Evolutionary conservation across 2,113 vertebrate species (phyloP), one percentile per base, ranked within the genome.

Genomic region (Calyptommatus sinebrachiatus): DNA sequence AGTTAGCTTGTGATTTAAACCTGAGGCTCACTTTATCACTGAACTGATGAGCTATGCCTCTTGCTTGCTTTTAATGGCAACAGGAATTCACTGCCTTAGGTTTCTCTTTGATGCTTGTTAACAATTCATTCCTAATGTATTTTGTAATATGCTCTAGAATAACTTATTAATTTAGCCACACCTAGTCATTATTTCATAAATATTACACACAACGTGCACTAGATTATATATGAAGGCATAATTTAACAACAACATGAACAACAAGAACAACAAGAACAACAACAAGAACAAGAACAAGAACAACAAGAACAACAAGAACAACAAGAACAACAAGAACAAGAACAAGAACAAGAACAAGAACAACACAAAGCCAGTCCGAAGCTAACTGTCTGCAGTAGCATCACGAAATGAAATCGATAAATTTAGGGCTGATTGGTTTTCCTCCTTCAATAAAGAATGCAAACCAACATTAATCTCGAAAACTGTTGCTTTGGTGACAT

Each of bases 141-240:
- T 89, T 91, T 85, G 85, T 87, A 31, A 84, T 91, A 83, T 78
- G 6, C 81, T 85, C 71, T 89, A 82, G 85, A 91, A 83, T 46
- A 88, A 87, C 71, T 88, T 89, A 91, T 89, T 88, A 89, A 85
- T 87, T 83, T 87, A 90, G 21, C 28, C 31, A 3, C 29, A 90
- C 53, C 53, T 85, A 93, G 79, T 87, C 91, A 91, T 91, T 88
- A 89, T 92, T 91, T 93, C 11, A 92, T 93, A 91, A 93, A 91
- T 93, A 92, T 92, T 92, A 88, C 20, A 93, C 89, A 89, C 84
- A 82, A 71, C 73, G 62, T 46, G 11, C 72, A 3, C 2, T 5
- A 63, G 1, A 69, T 8, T 62, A 26, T 62, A 0, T 14, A 85
- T 48, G 85, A 67, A 88, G 62, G 76, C 70, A 88, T 86, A 72